Evolutionary conservation across 2,797 vertebrate species (phyloP).

Genomic region (Microchirus variegatus): DNA sequence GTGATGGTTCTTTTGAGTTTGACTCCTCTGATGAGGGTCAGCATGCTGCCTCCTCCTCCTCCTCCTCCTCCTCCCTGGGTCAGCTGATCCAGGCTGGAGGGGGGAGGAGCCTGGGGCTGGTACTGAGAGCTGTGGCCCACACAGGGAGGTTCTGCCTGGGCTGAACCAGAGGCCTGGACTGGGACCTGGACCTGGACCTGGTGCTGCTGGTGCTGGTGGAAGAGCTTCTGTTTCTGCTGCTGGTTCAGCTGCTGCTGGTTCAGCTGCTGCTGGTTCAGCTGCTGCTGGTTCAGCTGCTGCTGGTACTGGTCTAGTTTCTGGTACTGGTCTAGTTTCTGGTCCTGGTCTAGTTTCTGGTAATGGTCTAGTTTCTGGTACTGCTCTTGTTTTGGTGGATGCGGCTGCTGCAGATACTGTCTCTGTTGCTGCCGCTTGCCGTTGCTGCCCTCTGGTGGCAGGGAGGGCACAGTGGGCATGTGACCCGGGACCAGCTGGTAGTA

Average conservation of each 20-base stretch:
- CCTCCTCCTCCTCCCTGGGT: slow-evolving; percentile 15
- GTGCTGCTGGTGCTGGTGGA: slow-evolving; percentile 32
- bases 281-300: slow-evolving; percentile 6
- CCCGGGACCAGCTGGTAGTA: slow-evolving; percentile 84
- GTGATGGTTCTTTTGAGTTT: slow-evolving; percentile 80
- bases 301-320: slow-evolving; percentile 13
- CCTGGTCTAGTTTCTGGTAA: slow-evolving; percentile 13
- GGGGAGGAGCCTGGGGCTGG: slow-evolving; percentile 34
- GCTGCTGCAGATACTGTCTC: slow-evolving; percentile 51
- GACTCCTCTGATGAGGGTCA: slow-evolving; percentile 78
- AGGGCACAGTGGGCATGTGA: slow-evolving; percentile 71
- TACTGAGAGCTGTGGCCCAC: slow-evolving; percentile 18
- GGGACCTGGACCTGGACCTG: slow-evolving; percentile 7
- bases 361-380: neutral
- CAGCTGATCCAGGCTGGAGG: slow-evolving; percentile 25
- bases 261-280: slow-evolving; percentile 8
- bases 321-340: neutral
- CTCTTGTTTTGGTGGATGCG: slow-evolving; percentile 7
- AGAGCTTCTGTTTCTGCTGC: slow-evolving; percentile 44
- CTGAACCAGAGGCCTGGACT: neutral
- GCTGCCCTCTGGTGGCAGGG: slow-evolving; percentile 53
- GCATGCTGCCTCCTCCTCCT: slow-evolving; percentile 63
- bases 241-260: slow-evolving; percentile 25
- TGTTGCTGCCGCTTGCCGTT: slow-evolving; percentile 64
- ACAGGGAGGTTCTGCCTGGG: slow-evolving; percentile 20